A percentile compares a stretch with the other conserved stretches of the same genome.
These are phyloP conservation scores for Xylota sylvarum DNA, from an alignment of 2,888 invertebrate species.

Conservation along the genomic window DNA sequence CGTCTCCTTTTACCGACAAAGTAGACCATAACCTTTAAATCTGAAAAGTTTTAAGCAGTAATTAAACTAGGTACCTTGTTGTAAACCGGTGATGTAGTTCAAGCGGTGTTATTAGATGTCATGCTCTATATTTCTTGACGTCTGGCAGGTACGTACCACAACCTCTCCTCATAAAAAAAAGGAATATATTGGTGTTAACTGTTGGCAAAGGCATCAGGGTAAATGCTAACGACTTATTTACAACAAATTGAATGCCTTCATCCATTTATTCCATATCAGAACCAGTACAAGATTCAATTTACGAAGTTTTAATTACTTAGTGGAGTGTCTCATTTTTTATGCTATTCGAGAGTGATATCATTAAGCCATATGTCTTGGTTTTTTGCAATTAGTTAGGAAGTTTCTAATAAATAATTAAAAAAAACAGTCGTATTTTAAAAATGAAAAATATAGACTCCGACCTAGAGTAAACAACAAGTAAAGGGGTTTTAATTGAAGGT, in stretches of 20 bases:
- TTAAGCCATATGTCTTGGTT: too few relatives aligned
- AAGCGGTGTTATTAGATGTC: neutral
- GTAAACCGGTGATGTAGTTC: slow-evolving; percentile 19
- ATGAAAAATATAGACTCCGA: too few relatives aligned
- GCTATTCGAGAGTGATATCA: too few relatives aligned
- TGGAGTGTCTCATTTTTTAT: neutral
- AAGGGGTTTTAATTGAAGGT: too few relatives aligned
- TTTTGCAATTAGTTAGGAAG: neutral
- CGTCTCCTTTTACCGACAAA: too few relatives aligned
- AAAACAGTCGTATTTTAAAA: too few relatives aligned
- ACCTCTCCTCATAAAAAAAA: neutral
- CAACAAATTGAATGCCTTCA: slow-evolving; percentile 43
- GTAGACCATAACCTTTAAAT: too few relatives aligned
- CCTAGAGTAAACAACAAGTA: too few relatives aligned
- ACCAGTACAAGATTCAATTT: slow-evolving; percentile 29
- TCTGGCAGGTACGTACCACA: too few relatives aligned
- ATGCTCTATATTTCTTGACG: too few relatives aligned
- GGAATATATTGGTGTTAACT: slow-evolving; percentile 21
- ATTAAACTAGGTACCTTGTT: slow-evolving; percentile 25
- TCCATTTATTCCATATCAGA: slow-evolving; percentile 20
- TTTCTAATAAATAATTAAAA: too few relatives aligned
- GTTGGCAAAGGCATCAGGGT: slow-evolving; percentile 10
- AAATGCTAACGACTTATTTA: neutral
- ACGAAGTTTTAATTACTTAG: slow-evolving; percentile 15
- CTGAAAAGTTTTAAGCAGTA: slow-evolving; percentile 24